Evolutionary conservation across 2,888 invertebrate genomes (phyloP), one percentile per base, ranked within the genome.

Genomic region (Cheilosia impressa): DNA sequence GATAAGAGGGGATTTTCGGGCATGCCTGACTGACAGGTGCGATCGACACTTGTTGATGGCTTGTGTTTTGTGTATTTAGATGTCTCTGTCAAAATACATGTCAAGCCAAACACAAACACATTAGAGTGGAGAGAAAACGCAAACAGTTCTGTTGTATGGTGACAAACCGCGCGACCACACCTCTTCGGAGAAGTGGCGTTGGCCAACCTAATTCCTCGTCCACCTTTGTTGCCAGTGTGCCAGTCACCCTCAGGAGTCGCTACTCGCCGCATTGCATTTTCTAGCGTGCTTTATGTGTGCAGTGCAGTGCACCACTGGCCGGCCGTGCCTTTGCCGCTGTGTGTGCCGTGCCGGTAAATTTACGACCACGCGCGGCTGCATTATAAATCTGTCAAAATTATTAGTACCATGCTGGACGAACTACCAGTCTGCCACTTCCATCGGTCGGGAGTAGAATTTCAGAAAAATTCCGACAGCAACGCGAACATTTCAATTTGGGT

Each of bases 351-450:
- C 27, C 27, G 65, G 71, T 57, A 80, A 27, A 27, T 80, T 80
- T 84, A 80, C 71, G 79, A 75, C 84, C 65, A 71, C 53, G 79
- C 71, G 84, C 75, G 58, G 60, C 60, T 58, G 71, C 75, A 75
- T 75, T 80, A 75, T 84, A 84, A 84, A 84, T 84, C 75, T 84
- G 84, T 84, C 79, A 80, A 75, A 80, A 80, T 75, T 84, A 75
- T 84, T 71, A 75, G 71, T 75, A 80, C 58, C 7, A n/a, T n/a
- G n/a, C 27, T 73, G 68, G 73, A 69, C 75, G 75, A 58, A 79
- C 62, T 63, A 62, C 62, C 27, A 47, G 24, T 24, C 24, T 5
- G 5, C 27, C 27, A 27, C 47, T 41, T 24, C 65, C 27, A 45
- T 24, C 13, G 55, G 82, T 43, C 50, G 63, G 63, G 73, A 73